phyloP scores from a whole-genome alignment of 2,113 vertebrate species.

The Psilopogon haemacephalus region DNA sequence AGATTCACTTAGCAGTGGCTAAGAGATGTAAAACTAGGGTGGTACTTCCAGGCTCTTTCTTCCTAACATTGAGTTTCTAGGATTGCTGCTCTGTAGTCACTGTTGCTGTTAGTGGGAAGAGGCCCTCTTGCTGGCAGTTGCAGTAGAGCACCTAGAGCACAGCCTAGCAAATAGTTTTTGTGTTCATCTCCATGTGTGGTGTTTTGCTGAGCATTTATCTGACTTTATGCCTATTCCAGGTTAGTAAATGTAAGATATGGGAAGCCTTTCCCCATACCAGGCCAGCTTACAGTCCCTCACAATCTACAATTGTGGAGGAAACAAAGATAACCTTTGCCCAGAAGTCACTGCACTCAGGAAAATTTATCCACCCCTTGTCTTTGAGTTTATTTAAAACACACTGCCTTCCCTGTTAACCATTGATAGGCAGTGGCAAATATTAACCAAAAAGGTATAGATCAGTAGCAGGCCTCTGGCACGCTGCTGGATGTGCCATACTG shows the following conservation, averaged over 20 bases:
- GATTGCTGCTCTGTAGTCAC: background rate
- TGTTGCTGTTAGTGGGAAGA: background rate
- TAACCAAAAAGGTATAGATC: background rate
- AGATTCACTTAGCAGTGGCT: background rate
- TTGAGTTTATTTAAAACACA: background rate
- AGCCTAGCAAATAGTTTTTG: background rate
- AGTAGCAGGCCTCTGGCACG: rapidly evolving
- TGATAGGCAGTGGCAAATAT: background rate
- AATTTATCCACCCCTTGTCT: background rate
- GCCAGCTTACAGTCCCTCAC: background rate
- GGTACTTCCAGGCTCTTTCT: background rate
- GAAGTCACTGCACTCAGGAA: background rate
- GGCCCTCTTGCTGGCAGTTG: slow-evolving; percentile 33
- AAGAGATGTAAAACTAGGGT: background rate
- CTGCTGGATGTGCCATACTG: background rate
- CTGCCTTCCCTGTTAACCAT: background rate
- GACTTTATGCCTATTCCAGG: background rate
- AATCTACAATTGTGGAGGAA: background rate
- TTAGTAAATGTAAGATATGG: background rate
- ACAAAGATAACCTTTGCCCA: background rate
- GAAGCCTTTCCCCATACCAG: background rate
- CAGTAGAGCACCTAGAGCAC: background rate
- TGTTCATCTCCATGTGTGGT: background rate
- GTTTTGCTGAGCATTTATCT: background rate
- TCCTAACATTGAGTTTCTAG: background rate